A percentile compares a stretch with the other conserved stretches of the same genome.
phyloP scores from a whole-genome alignment of 2,888 invertebrate genomes.

The Stratiomys singularior region DNA sequence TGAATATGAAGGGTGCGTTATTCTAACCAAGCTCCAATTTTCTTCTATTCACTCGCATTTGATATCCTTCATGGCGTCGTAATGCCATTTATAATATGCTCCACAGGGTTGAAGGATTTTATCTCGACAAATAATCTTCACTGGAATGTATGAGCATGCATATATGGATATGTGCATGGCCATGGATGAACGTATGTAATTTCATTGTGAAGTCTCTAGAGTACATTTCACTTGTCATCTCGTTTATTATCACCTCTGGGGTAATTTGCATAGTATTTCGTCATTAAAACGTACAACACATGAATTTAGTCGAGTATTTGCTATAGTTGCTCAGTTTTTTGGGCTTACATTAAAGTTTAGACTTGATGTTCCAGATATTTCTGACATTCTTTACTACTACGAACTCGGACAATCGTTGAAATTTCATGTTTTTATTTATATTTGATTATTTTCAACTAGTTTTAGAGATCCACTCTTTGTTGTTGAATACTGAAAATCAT shows the following conservation, averaged over 20 bases:
- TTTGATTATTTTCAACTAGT: too few relatives aligned
- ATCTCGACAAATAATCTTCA: conserved; percentile 43
- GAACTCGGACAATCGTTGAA: too few relatives aligned
- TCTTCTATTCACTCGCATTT: background rate
- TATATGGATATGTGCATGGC: background rate
- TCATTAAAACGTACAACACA: conserved; percentile 29
- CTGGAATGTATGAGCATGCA: conserved; percentile 5
- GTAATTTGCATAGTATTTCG: conserved; percentile 46
- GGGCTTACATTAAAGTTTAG: too few relatives aligned
- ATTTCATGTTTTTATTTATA: too few relatives aligned
- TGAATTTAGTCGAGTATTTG: too few relatives aligned
- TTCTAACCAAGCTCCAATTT: background rate
- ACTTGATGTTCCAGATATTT: too few relatives aligned
- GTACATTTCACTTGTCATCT: conserved; percentile 47
- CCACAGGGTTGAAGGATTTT: conserved; percentile 29
- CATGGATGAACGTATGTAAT: conserved; percentile 1
- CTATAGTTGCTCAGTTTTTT: too few relatives aligned
- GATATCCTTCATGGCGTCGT: conserved; percentile 11
- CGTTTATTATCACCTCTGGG: conserved; percentile 47
- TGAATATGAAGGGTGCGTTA: background rate
- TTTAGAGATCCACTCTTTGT: too few relatives aligned
- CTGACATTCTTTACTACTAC: too few relatives aligned
- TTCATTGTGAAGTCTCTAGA: conserved; percentile 32
- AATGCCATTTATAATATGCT: conserved; percentile 42
- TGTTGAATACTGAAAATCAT: too few relatives aligned